Base-by-base conservation (phyloP, 2,888 invertebrate genomes). In the Rhaphigaster nebulosa region DNA sequence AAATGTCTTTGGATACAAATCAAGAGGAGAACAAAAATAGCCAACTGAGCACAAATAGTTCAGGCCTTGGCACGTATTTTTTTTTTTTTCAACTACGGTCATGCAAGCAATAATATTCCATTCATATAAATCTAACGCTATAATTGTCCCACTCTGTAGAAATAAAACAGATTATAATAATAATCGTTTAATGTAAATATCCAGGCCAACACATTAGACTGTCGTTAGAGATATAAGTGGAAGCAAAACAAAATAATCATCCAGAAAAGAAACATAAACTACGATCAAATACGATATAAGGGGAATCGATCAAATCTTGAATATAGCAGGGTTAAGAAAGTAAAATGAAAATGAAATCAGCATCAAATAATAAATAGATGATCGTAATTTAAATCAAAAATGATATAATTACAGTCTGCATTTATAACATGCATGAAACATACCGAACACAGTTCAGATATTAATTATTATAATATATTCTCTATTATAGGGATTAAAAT, bases 1-100 rank as follows among this genome's bases (percentile, higher is more conserved):
- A 50, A 84, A 84, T 76, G 20, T 76, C 84, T 84, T 84, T 84
- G 84, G 84, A 84, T n/a, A 84, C 84, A 50, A 84, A 50, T 84
- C 84, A 84, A 84, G 45, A 84, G n/a, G 45, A 45, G 84, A 45
- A 45, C 45, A 41, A 84, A 84, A 84, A 84, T 84, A 84, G 41
- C 84, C 84, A 41, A 45, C 45, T 20, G 84, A 84, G 84, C 84
- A 84, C 84, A 84, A 84, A 84, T 84, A 84, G 84, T 84, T 45
- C 84, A 38, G 84, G 18, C 84, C 84, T 84, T 84, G 84, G 45
- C 84, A 84, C 45, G 26, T 50, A 41, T 84, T 84, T 84, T 76
- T 65, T 84, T 84, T 84, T 76, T 65, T 84, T 84, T 84, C 45
- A 26, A n/a, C 45, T n/a, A n/a, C 15, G n/a, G 41, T 84, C 84